phyloP scores from a whole-genome alignment of 2,113 vertebrate species.

The Hymenochirus boettgeri region DNA sequence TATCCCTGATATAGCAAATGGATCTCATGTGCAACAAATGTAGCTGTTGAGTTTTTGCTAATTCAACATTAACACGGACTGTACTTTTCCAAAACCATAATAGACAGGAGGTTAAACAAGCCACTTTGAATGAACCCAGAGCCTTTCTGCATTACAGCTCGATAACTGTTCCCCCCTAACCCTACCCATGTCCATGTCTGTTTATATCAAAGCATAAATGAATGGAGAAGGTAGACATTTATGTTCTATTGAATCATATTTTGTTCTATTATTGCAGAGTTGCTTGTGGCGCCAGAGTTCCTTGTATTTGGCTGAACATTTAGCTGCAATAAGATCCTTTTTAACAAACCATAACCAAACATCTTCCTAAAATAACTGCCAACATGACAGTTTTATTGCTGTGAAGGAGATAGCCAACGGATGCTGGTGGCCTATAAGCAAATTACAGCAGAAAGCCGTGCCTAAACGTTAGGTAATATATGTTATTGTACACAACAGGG shows the following conservation, averaged over 20 bases:
- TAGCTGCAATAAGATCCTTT: slow-evolving; percentile 26
- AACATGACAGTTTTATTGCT: slow-evolving; percentile 37
- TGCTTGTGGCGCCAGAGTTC: slow-evolving; percentile 11
- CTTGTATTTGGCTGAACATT: slow-evolving; percentile 38
- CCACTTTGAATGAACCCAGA: too few relatives aligned
- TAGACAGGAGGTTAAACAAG: too few relatives aligned
- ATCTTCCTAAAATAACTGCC: slow-evolving; percentile 23
- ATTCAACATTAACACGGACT: too few relatives aligned
- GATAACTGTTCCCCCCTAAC: too few relatives aligned
- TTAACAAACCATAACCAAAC: slow-evolving; percentile 31
- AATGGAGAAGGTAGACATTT: not conserved
- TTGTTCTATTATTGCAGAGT: not conserved
- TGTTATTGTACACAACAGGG: not conserved
- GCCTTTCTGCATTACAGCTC: too few relatives aligned
- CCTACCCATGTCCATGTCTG: too few relatives aligned
- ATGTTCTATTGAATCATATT: not conserved
- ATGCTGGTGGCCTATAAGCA: not conserved
- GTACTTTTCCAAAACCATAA: too few relatives aligned
- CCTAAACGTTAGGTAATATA: not conserved
- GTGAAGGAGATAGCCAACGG: not conserved
- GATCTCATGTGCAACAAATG: too few relatives aligned
- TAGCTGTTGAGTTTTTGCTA: too few relatives aligned
- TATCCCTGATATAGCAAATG: too few relatives aligned
- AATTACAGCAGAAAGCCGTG: too few relatives aligned
- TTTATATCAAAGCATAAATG: not conserved